Evolutionary conservation across 2,888 invertebrate species (phyloP), one percentile per base, ranked within the genome.

Genomic region (Dyspetes luteomarginatus): DNA sequence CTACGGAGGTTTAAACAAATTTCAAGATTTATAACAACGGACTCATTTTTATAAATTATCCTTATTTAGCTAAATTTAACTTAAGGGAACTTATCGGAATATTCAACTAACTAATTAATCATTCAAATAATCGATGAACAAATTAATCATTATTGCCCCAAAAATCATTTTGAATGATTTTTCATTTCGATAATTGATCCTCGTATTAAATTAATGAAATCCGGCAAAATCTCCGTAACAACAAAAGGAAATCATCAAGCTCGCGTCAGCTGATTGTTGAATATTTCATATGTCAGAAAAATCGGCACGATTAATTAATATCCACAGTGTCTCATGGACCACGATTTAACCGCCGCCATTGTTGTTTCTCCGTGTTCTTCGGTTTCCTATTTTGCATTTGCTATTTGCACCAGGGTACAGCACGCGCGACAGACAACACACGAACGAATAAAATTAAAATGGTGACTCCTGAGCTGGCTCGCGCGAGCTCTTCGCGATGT

Each of bases 391-490:
- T 30, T 24, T 50, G 19, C 48, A 2, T 9, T 22, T 4, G 22
- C 22, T 19, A 24, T 22, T 52, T 24, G 9, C 48, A 2, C 7
- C 1, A 36, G 36, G 36, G 36, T 5, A 36, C 12, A 9, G 12
- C 12, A 36, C 5, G 69, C 52, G 62, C 67, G 50, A 55, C 28
- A 48, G 60, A 71, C 71, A 41, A 52, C 30, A 43, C 45, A 78
- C 67, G 71, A 68, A 72, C 56, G 67, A 78, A 78, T 78, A 82
- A 78, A 82, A 82, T 80, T 71, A 67, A 80, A 71, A 75, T 80
- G n/a, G n/a, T n/a, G n/a, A n/a, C n/a, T n/a, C n/a, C n/a, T n/a
- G n/a, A n/a, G n/a, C n/a, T n/a, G n/a, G n/a, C n/a, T n/a, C n/a
- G n/a, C n/a, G n/a, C n/a, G n/a, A n/a, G n/a, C n/a, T n/a, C n/a